Conservation (phyloP, 2,113 vertebrate species). For the Scalopus aquaticus region DNA sequence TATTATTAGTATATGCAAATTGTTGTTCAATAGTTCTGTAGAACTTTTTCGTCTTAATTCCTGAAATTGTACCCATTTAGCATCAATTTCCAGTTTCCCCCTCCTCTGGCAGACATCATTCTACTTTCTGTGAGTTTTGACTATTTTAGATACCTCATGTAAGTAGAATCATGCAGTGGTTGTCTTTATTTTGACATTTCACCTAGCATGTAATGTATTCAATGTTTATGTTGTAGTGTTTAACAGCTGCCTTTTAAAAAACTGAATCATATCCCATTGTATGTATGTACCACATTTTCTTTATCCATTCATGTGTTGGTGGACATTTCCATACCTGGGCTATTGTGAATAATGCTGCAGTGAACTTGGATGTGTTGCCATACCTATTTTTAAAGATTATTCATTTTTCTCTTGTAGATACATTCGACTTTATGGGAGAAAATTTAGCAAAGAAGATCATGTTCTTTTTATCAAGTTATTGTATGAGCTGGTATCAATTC, state of each 20-base stretch:
- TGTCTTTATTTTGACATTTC: background rate
- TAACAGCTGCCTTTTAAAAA: background rate
- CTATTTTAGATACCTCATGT: background rate
- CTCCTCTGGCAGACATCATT: background rate
- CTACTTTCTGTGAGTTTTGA: background rate
- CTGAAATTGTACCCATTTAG: background rate
- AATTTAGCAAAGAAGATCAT: slow-evolving; percentile 99
- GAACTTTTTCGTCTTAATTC: background rate
- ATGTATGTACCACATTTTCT: background rate
- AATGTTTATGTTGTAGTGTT: background rate
- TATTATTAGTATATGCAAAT: background rate
- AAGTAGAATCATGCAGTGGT: background rate
- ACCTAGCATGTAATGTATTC: background rate
- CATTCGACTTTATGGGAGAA: slow-evolving; percentile 96
- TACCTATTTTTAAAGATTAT: slow-evolving; percentile 31
- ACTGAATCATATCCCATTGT: background rate
- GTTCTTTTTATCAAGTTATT: slow-evolving; percentile 97
- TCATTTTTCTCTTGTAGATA: slow-evolving; percentile 87
- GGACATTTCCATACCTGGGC: background rate
- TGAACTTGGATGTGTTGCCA: background rate
- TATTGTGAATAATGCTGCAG: background rate
- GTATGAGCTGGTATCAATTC: slow-evolving; percentile 96
- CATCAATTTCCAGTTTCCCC: background rate
- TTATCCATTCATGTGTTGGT: background rate
- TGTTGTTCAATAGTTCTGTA: background rate